Conservation (phyloP, 2,113 vertebrate genomes). For the Leiothrix lutea region DNA sequence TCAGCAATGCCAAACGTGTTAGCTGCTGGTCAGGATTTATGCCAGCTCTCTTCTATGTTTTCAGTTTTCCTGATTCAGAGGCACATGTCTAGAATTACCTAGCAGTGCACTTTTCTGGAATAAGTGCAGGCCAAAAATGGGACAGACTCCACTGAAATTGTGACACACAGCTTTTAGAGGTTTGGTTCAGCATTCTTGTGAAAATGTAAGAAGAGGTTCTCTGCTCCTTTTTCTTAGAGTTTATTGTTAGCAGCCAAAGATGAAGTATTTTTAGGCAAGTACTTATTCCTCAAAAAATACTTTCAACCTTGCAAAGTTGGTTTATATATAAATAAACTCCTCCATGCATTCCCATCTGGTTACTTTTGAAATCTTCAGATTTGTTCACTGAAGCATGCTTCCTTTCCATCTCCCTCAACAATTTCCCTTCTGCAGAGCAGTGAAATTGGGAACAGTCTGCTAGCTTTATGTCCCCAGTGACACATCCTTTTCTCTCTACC, state of each 20-base stretch:
- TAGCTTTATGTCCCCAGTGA: neutral
- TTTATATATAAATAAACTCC: constrained; percentile 21
- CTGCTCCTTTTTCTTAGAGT: neutral
- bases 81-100: neutral
- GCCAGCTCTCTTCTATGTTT: neutral
- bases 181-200: neutral
- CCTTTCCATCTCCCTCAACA: neutral
- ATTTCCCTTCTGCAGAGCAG: neutral
- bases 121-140: neutral
- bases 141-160: neutral
- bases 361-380: neutral
- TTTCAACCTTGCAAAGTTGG: neutral
- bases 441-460: neutral
- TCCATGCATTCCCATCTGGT: neutral
- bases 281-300: neutral
- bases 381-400: neutral
- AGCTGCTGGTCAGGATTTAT: neutral
- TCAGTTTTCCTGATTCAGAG: neutral
- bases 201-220: neutral
- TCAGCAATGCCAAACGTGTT: neutral
- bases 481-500: neutral
- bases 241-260: neutral
- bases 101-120: neutral
- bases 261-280: neutral
- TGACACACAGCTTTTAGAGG: neutral